phyloP scores from a whole-genome alignment of 2,888 invertebrate genomes.

The Mimachlamys varia region DNA sequence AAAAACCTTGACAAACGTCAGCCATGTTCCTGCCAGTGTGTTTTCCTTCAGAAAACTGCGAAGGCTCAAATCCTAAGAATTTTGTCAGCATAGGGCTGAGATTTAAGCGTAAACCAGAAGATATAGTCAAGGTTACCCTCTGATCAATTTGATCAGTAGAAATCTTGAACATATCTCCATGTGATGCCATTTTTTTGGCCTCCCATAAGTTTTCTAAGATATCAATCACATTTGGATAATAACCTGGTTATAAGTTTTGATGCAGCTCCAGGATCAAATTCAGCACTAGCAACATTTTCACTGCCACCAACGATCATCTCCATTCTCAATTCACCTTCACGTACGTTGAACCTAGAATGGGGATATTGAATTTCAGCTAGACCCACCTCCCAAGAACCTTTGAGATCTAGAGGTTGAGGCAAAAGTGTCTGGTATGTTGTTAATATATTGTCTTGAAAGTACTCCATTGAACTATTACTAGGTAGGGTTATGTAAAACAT shows the following conservation, averaged over 20 bases:
- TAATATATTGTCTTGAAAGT: constrained; percentile 14
- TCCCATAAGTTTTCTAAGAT: too few species aligned
- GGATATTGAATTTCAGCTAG: constrained; percentile 42
- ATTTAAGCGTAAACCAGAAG: too few species aligned
- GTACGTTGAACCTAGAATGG: constrained; percentile 34
- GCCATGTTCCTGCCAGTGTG: too few species aligned
- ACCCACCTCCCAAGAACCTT: constrained; percentile 32
- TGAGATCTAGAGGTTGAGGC: neutral
- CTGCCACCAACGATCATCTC: neutral
- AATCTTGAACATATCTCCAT: too few species aligned
- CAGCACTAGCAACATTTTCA: neutral
- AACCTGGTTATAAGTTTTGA: neutral
- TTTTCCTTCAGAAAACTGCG: neutral
- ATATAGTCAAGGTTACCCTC: too few species aligned
- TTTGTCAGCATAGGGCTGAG: too few species aligned
- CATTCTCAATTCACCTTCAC: neutral
- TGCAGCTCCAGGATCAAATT: neutral
- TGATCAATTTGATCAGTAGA: too few species aligned
- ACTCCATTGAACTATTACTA: constrained; percentile 39
- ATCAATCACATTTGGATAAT: too few species aligned
- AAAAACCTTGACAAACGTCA: neutral
- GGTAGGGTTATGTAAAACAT: constrained; percentile 41
- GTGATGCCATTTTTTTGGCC: too few species aligned
- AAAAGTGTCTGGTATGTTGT: neutral
- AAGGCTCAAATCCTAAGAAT: too few species aligned